Conservation (phyloP, 2,113 vertebrate genomes). For the Rhegmatorhina hoffmannsi region DNA sequence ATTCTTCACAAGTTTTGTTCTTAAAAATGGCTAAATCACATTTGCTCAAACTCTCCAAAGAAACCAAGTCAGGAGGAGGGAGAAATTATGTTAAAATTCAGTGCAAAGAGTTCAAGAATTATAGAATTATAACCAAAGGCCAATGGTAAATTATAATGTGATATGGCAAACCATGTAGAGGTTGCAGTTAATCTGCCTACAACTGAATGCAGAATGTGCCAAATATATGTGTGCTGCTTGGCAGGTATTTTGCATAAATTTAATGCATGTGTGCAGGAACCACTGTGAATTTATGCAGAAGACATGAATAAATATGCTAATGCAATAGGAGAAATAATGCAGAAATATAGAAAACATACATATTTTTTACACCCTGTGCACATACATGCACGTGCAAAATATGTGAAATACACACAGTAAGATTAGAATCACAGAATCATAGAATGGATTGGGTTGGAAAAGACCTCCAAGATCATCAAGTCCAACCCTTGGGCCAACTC, state of each 20-base stretch:
- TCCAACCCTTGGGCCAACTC: too few relatives aligned
- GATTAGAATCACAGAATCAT: too few relatives aligned
- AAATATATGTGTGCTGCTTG: neutral
- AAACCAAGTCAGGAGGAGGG: neutral
- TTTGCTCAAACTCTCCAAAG: neutral
- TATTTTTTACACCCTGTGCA: neutral
- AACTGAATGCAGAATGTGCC: neutral
- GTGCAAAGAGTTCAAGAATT: neutral
- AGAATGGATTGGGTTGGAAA: too few relatives aligned
- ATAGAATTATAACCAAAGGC: neutral
- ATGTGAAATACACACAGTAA: neutral
- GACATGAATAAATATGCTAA: neutral
- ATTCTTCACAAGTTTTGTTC: neutral
- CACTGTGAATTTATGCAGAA: constrained; percentile 2
- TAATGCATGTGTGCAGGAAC: neutral
- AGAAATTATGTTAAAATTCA: neutral
- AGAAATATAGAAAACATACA: neutral
- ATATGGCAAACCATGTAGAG: neutral
- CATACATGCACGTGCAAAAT: neutral
- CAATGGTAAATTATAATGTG: neutral
- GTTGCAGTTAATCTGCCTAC: neutral
- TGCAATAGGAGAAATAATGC: neutral
- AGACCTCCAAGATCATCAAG: too few relatives aligned
- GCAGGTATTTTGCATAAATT: neutral
- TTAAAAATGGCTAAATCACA: neutral